A percentile compares a stretch with the other conserved stretches of the same genome.
Conservation (phyloP, 2,113 vertebrate species). For the Cinclus mexicanus region DNA sequence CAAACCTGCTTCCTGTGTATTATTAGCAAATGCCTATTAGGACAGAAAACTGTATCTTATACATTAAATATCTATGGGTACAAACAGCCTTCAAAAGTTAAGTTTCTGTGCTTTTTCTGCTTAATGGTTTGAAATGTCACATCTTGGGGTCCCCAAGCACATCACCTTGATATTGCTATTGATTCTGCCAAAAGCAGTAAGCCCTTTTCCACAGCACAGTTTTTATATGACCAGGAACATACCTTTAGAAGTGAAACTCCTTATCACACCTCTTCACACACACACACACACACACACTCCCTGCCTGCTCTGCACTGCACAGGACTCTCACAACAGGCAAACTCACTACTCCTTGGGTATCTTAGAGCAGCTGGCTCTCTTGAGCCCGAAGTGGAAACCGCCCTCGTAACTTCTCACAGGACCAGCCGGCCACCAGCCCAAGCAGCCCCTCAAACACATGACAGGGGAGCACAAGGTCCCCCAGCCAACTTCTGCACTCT, state of each 20-base stretch:
- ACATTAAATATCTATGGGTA: rapidly evolving
- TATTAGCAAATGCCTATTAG: neutral
- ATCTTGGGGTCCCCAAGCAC: neutral
- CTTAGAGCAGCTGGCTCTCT: neutral
- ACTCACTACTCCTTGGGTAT: neutral
- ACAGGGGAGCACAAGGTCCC: neutral
- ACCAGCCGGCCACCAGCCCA: neutral
- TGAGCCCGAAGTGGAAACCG: neutral
- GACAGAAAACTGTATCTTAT: neutral
- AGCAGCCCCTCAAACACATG: neutral
- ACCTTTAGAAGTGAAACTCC: neutral
- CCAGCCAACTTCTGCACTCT: neutral
- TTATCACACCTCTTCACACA: neutral
- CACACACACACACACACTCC: neutral
- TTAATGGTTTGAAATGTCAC: neutral
- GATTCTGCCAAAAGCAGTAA: neutral
- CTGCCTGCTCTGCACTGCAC: neutral
- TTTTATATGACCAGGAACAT: neutral
- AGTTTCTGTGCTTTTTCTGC: neutral
- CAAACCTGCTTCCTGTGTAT: neutral
- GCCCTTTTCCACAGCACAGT: too few relatives aligned
- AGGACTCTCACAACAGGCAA: neutral
- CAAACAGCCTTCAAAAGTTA: neutral
- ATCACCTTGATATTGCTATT: neutral
- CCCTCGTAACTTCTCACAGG: rapidly evolving